Base-by-base conservation (phyloP, 2,888 invertebrate species). In the Thyatira batis region DNA sequence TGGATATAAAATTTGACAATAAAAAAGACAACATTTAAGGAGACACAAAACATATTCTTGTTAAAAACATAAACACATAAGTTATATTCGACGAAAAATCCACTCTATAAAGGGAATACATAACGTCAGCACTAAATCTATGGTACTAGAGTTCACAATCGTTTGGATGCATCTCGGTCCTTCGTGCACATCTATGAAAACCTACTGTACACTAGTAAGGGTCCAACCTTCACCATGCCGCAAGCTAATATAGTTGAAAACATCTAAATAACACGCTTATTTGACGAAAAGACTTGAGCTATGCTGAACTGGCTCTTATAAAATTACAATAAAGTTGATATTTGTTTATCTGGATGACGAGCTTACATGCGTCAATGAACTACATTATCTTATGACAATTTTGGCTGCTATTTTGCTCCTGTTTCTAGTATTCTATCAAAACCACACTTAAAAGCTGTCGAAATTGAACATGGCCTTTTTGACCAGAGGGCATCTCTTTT, bases 141-240 rank as follows among this genome's bases (percentile, higher is more conserved):
- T 45, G 56, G 60, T 45, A 57, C 53, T 58, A 65, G 60, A 61
- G 53, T 61, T 73, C 74, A 71, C 76, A 78, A 78, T 77, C 79
- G 79, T 76, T 69, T 74, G 68, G 76, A 78, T 78, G 74, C 82
- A 80, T 62, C 74, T 51, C 65, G 66, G 57, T 61, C 61, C 56
- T 74, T 66, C 58, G 61, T 65, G 64, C 61, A 64, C 58, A 63
- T 71, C 65, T 63, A 57, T 58, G 48, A 63, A 50, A 61, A 58
- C 57, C 63, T 58, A 17, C 39, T 39, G n/a, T 17, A 33, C 33
- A 39, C 27, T 48, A 48, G 20, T n/a, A 17, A 71, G 69, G 75
- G 64, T 59, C 60, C 64, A 72, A 78, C 86, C 86, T 82, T 75
- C 87, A 89, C 87, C 91, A 90, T 90, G 89, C 90, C 84, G 78